Conservation (phyloP, 2,888 invertebrate species). For the Amblyjoppa fuscipennis region DNA sequence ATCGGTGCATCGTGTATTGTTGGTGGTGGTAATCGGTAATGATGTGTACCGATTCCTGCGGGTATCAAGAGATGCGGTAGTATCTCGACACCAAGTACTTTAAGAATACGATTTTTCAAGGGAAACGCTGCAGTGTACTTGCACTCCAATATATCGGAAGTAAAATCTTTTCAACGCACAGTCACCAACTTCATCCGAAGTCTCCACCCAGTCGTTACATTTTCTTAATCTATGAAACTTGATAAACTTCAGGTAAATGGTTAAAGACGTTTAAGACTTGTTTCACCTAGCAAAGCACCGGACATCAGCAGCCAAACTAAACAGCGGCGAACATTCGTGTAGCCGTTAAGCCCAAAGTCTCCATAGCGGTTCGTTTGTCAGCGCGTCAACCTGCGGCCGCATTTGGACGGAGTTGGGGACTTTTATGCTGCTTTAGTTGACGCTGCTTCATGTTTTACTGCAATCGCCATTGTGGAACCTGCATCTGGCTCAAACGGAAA, state of each 20-base stretch:
- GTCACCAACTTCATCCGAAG: too few relatives aligned
- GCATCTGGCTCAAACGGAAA: slow-evolving; percentile 19
- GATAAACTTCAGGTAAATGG: too few relatives aligned
- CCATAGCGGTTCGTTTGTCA: slow-evolving; percentile 4
- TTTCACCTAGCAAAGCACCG: neutral
- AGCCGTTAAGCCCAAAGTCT: neutral
- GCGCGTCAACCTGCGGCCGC: neutral
- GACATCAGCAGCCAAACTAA: neutral
- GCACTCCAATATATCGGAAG: too few relatives aligned
- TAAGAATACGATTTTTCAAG: too few relatives aligned
- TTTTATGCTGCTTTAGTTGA: neutral
- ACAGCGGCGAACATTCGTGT: neutral
- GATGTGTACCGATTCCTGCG: too few relatives aligned
- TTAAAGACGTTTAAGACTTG: neutral
- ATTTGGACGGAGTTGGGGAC: neutral
- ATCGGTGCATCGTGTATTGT: slow-evolving; percentile 78
- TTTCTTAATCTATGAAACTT: too few relatives aligned
- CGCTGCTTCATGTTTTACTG: neutral
- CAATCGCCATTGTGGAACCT: neutral
- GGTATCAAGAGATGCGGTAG: too few relatives aligned
- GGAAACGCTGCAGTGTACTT: too few relatives aligned
- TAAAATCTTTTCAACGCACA: too few relatives aligned
- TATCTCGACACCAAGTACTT: too few relatives aligned
- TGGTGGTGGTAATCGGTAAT: slow-evolving; percentile 50
- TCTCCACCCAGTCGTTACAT: too few relatives aligned